Percentiles rank a stretch among this genome's conserved stretches.
Conservation (phyloP, 92 coral and sea anemone species). For the Phenganax marumi region DNA sequence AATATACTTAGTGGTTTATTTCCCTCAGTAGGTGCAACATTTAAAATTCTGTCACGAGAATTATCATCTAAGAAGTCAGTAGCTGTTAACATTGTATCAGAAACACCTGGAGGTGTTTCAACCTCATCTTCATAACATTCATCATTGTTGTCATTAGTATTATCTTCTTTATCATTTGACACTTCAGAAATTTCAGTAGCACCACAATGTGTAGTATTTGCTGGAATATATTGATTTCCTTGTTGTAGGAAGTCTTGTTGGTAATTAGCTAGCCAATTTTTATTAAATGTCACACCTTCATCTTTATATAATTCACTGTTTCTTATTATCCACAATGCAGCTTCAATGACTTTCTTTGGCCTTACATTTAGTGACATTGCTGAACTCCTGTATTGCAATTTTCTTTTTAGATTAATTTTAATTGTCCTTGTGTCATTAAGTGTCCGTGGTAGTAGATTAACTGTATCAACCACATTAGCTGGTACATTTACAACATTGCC, state of each 20-base stretch:
- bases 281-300: constrained; percentile 30
- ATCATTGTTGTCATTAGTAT: constrained; percentile 35
- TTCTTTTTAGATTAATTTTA: constrained; percentile 59
- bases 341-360: constrained; percentile 48
- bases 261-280: constrained; percentile 16
- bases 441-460: constrained; percentile 60
- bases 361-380: constrained; percentile 62
- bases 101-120: constrained; percentile 59
- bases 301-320: constrained; percentile 34
- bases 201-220: not conserved
- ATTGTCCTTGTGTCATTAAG: constrained; percentile 55
- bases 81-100: constrained; percentile 62
- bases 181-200: not conserved
- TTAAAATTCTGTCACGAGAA: too few relatives aligned
- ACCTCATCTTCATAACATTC: constrained; percentile 58
- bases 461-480: too few relatives aligned
- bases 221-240: too few relatives aligned
- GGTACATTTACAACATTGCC: too few relatives aligned
- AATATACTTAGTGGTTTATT: constrained; percentile 61
- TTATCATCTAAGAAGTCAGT: too few relatives aligned
- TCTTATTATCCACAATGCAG: constrained; percentile 8
- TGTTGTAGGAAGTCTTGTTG: constrained; percentile 1
- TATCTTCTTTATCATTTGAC: not conserved
- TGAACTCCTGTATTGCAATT: constrained; percentile 56
- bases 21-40: constrained; percentile 66